Conservation (phyloP, 2,113 vertebrate genomes). For the Solea senegalensis region DNA sequence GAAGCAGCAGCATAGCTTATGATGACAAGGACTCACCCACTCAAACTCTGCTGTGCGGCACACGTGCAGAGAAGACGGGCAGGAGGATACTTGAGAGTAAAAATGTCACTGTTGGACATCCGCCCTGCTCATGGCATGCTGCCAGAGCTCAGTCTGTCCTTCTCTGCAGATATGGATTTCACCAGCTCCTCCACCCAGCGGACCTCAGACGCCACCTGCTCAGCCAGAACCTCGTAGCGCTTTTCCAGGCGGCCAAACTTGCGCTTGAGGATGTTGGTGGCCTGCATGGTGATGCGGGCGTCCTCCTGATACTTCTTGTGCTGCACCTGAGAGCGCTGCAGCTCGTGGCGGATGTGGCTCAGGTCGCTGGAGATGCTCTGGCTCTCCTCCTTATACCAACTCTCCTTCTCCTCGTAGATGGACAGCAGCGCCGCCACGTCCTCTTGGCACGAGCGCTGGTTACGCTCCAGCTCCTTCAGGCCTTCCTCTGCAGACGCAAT, state of each 20-base stretch:
- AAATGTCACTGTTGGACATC: constrained; percentile 16
- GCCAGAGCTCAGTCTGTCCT: constrained; percentile 70
- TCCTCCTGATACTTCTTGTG: constrained; percentile 93
- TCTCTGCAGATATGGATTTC: constrained; percentile 85
- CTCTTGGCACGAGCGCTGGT: constrained; percentile 89
- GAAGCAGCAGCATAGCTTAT: constrained; percentile 54
- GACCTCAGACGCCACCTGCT: constrained; percentile 92
- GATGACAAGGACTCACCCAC: constrained; percentile 38
- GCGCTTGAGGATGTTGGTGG: constrained; percentile 88
- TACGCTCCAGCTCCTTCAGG: constrained; percentile 88
- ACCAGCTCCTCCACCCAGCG: constrained; percentile 96
- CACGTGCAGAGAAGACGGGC: constrained; percentile 22
- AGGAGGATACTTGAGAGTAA: constrained; percentile 26
- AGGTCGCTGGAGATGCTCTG: constrained; percentile 90
- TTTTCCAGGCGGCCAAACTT: constrained; percentile 92
- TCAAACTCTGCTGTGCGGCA: not conserved
- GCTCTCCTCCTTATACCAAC: constrained; percentile 95
- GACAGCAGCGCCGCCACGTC: constrained; percentile 91
- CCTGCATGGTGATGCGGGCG: constrained; percentile 81
- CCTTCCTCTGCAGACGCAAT: constrained; percentile 89
- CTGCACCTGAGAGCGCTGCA: constrained; percentile 86
- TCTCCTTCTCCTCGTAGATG: constrained; percentile 95
- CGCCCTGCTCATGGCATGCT: constrained; percentile 78
- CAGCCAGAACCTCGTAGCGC: constrained; percentile 89
- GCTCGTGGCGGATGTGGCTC: constrained; percentile 88